Evolutionary conservation across 2,888 invertebrate species (phyloP).

Genomic region (Thymelicus sylvestris): DNA sequence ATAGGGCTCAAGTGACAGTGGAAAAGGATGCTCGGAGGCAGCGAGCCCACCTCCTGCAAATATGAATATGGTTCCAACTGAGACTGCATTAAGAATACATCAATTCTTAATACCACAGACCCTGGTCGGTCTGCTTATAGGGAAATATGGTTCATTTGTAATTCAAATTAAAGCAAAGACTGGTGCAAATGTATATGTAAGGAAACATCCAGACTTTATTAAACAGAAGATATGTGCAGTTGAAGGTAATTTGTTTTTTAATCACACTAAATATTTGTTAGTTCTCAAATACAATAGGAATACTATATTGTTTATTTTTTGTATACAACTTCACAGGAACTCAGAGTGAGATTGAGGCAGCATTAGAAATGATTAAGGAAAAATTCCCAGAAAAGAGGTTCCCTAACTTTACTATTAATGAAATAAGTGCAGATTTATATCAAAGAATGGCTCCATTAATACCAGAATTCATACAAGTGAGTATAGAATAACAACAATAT

Average conservation of each 20-base stretch:
- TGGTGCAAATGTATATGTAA: conserved; percentile 91
- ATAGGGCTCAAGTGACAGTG: conserved; percentile 92
- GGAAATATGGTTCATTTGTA: conserved; percentile 92
- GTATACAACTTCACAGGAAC: conserved; percentile 79
- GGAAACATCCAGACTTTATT: conserved; percentile 89
- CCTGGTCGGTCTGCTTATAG: conserved; percentile 94
- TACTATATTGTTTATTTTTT: conserved; percentile 3
- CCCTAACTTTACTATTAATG: conserved; percentile 90
- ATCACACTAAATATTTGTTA: too few relatives aligned
- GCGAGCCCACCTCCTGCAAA: conserved; percentile 88
- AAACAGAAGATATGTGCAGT: conserved; percentile 93
- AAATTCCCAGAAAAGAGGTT: conserved; percentile 93
- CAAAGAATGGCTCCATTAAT: conserved; percentile 77
- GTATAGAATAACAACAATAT: conserved; percentile 43
- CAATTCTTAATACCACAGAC: conserved; percentile 91
- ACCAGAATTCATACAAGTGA: conserved; percentile 85
- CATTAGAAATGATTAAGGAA: conserved; percentile 92
- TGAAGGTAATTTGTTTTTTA: conserved; percentile 84
- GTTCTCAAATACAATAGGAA: too few relatives aligned
- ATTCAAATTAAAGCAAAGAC: conserved; percentile 91
- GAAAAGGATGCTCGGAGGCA: conserved; percentile 91
- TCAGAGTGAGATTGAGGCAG: conserved; percentile 91
- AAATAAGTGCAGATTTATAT: conserved; percentile 82
- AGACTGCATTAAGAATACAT: conserved; percentile 83
- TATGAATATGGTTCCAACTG: conserved; percentile 77